A percentile compares a stretch with the other conserved stretches of the same genome.
These are phyloP conservation scores for Myxocyprinus asiaticus DNA, from an alignment of 2,113 vertebrate genomes.

Conservation along the genomic window DNA sequence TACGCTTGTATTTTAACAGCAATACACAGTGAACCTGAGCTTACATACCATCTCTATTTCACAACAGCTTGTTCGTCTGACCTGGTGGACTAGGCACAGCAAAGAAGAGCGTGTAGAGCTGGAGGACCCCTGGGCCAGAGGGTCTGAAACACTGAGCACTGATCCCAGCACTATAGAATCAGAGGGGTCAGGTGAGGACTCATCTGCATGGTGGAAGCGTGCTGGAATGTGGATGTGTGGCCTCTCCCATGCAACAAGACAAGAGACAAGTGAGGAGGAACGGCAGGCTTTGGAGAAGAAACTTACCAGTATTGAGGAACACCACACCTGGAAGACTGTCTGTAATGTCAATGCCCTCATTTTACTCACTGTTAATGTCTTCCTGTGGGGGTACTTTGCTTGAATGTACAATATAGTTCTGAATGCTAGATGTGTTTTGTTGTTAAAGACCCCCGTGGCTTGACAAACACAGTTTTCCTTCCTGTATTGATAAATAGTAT, in stretches of 20 bases:
- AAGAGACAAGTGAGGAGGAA: conserved; percentile 67
- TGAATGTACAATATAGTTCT: conserved; percentile 37
- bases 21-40: not conserved
- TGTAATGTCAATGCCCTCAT: conserved; percentile 83
- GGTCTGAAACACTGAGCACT: not conserved
- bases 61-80: conserved; percentile 70
- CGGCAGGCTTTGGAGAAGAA: conserved; percentile 66
- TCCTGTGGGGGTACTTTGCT: conserved; percentile 90
- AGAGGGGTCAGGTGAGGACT: not conserved
- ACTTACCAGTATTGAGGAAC: conserved; percentile 80
- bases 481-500: no score
- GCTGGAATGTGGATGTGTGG: conserved; percentile 82
- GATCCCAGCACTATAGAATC: not conserved
- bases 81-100: conserved; percentile 87
- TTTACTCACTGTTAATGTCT: conserved; percentile 82
- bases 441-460: no score
- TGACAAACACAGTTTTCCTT: no score
- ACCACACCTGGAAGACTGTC: conserved; percentile 79
- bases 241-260: conserved; percentile 53
- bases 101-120: conserved; percentile 60
- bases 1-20: not conserved
- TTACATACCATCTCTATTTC: not conserved
- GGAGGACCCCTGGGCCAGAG: conserved; percentile 35
- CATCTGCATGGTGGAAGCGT: conserved; percentile 67
- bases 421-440: not conserved